Evolutionary conservation across 2,797 vertebrate species (phyloP), one percentile per base, ranked within the genome.

Genomic region (Sebastes ruberrimus): DNA sequence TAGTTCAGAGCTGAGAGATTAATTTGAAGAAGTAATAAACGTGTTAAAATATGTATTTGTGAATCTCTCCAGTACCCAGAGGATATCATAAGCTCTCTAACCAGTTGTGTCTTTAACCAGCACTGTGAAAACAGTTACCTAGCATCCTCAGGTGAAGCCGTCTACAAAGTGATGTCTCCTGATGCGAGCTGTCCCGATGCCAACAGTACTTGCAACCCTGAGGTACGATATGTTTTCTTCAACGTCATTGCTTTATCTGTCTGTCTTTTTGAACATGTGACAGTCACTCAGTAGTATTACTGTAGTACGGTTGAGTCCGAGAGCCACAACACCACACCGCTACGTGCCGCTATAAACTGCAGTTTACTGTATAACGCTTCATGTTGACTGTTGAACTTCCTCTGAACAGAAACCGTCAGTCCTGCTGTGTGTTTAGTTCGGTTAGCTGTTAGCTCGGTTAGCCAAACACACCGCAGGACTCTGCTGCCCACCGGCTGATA

Each of bases 141-240:
- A 71, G 97, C 97, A 22, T 97, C 98, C 8, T 98, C 97, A 13
- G 97, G 97, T n/a, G 92, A 96, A 79, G 93, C 97, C 7, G 74
- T 98, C 52, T 98, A 98, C 89, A 98, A 97, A 95, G 95, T 99
- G 52, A 94, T 95, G 94, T 95, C 95, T 30, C 93, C 95, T 73
- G 92, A 95, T 60, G 92, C 89, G 4, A 84, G 87, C 71, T 98
- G 97, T 89, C 92, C 94, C 59, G 93, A 97, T 76, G 92, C 95
- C 88, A 97, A 97, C 91, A 86, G 86, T 57, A 97, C 96, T 28
- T 99, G 97, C 91, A 85, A 93, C 68, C 97, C 97, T 0, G 92
- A 97, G 93, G 97, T 61, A 61, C 22, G 33, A 22, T 22, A 53
- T 53, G 52, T 22, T 53, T 53, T 22, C 52, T 22, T 53, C 52